Evolutionary conservation across 2,113 vertebrate species (phyloP).

Genomic region (Oncorhynchus kisutch): DNA sequence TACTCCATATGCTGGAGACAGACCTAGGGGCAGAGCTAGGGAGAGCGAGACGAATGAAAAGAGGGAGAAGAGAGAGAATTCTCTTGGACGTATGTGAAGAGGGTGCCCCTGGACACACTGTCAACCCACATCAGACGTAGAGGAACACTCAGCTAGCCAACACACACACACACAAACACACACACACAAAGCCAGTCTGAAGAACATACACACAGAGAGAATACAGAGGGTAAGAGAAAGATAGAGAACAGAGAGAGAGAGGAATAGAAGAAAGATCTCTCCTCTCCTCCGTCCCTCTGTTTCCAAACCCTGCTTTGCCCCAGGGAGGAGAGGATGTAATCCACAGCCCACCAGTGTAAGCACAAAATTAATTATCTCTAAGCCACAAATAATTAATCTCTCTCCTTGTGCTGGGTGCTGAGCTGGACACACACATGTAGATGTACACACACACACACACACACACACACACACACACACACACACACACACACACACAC

Average conservation of each 20-base stretch:
- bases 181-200: not conserved
- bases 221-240: slow-evolving; percentile 23
- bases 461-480: not conserved
- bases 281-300: slow-evolving; percentile 46
- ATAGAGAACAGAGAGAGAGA: slow-evolving; percentile 29
- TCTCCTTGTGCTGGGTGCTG: slow-evolving; percentile 50
- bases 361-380: slow-evolving; percentile 76
- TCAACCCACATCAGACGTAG: slow-evolving; percentile 57
- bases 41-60: slow-evolving; percentile 6
- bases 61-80: slow-evolving; percentile 11
- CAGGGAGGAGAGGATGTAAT: slow-evolving; percentile 58
- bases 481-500: not conserved
- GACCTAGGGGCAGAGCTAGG: slow-evolving; percentile 37
- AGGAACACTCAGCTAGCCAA: slow-evolving; percentile 46
- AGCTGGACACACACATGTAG: not conserved
- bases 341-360: slow-evolving; percentile 73
- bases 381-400: slow-evolving; percentile 73
- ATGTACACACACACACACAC: not conserved
- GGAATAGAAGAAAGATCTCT: slow-evolving; percentile 29
- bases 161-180: slow-evolving; percentile 18
- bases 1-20: slow-evolving; percentile 57
- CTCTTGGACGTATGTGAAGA: slow-evolving; percentile 46
- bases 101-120: slow-evolving; percentile 65
- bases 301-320: slow-evolving; percentile 30
- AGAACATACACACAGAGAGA: slow-evolving; percentile 5